Evolutionary conservation across 2,113 vertebrate species (phyloP), one percentile per base, ranked within the genome.

Genomic region (Hydrolagus affinis): DNA sequence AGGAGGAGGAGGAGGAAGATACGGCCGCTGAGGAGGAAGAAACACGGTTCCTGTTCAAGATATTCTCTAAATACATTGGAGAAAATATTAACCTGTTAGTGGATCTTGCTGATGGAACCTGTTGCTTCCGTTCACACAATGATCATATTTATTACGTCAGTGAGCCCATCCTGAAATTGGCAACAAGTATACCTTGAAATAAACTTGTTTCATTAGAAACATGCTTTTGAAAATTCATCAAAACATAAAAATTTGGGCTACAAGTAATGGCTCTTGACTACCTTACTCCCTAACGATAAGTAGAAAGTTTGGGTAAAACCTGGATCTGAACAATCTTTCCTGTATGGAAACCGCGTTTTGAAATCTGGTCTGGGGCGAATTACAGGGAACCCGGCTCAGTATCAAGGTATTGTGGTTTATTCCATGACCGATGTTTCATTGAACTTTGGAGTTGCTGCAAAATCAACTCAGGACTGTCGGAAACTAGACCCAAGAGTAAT

Each of bases 271-370:
- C 98, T 10, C 89, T 99, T 86, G 98, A 99, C 21, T 99, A 95
- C 21, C 93, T 99, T 0, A 96, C 97, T 0, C 97, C 97, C 21
- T 57, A 44, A 19, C n/a, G 85, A 59, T 83, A 78, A 99, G 98
- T 95, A 95, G 88, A 99, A 99, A 90, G 97, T 99, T 66, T 99
- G 98, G 98, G 94, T 99, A 90, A 99, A 98, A 87, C 95, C 98
- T 0, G 96, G 97, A 85, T 92, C 96, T 0, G 97, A 99, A 87
- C 98, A 99, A 86, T 97, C 97, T 15, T 99, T 96, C 71, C 92
- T 99, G 7, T 99, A 99, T 0, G 97, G 98, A 8, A 99, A 98
- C 90, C 97, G 98, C 0, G 92, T 99, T 21, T 87, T 98, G 85
- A 99, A 99, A 86, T 97, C 97, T 0, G 96, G 97, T 10, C 92